Base-by-base conservation (phyloP, 1,140 invertebrate species). In the Conus betulinus region DNA sequence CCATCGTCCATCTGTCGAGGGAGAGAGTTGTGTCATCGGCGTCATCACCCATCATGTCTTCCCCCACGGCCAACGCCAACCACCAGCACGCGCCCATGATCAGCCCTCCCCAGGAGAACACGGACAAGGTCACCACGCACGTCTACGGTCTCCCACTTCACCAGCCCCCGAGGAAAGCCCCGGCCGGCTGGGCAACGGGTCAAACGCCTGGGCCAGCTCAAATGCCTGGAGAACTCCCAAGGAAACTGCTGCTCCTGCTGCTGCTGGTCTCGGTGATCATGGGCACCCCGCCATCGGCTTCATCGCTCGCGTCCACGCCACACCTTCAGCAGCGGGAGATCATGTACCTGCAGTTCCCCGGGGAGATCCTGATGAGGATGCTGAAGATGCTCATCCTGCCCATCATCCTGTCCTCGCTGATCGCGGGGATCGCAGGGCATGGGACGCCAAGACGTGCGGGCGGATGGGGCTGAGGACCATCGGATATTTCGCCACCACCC, bases 401-500 rank as follows among this genome's bases (percentile, higher is more conserved):
- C 23, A 92, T 96, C 76, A 95, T 96, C 67, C 91, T 95, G 0
- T 94, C 96, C 17, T 95, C 95, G 91, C 91, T 96, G 11, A 95
- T 95, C 84, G 90, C 93, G 0, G 94, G 95, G 10, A 93, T 94
- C 51, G 94, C 95, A 5, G 93, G 93, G 15, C 92, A n/a, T n/a
- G 95, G 39, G 95, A 95, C 87, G 93, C 93, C n/a, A 93, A 93
- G 87, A 93, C 95, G 13, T 94, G 93, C 85, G 95, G 95, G 7
- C 92, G 91, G 90, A 95, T 95, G 92, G 95, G 95, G 23, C 90
- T 94, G 0, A 85, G 98, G 85, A 97, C 98, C 15, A 97, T 99
- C 87, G 96, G 97, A 39, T 99, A 99, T 95, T 99, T 99, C 55
- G 97, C 98, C 93, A 97, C 97, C 13, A 99, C 98, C 15, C 94